phyloP scores from a whole-genome alignment of 2,797 vertebrate genomes.

The Benthosema pterotum region DNA sequence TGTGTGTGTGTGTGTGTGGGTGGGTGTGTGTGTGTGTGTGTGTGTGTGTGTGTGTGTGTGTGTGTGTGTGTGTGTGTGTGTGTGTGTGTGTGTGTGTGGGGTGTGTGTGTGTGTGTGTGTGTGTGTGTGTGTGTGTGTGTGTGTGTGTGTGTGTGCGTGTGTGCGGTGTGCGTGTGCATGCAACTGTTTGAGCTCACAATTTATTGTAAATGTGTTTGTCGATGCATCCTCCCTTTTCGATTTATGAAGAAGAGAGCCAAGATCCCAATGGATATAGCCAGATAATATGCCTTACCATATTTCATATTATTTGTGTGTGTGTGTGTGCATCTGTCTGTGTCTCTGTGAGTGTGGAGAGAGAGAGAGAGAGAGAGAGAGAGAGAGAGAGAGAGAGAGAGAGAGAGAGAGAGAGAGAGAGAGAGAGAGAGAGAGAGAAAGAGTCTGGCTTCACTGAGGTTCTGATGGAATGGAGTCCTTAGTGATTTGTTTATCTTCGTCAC shows the following conservation, averaged over 20 bases:
- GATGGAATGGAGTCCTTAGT: constrained; percentile 45
- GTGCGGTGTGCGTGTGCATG: too few relatives aligned
- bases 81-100: not conserved
- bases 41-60: constrained; percentile 6
- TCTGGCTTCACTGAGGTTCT: constrained; percentile 32
- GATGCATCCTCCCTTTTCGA: not conserved
- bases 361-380: too few relatives aligned
- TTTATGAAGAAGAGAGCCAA: not conserved
- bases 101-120: constrained; percentile 4
- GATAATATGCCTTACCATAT: constrained; percentile 1
- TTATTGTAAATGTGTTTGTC: not conserved
- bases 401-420: too few relatives aligned
- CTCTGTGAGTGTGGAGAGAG: not conserved
- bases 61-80: not conserved
- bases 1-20: constrained; percentile 4
- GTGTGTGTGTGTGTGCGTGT: not conserved
- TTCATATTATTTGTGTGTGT: not conserved
- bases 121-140: not conserved
- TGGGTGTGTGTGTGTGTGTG: not conserved
- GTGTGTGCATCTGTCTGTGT: not conserved
- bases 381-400: too few relatives aligned
- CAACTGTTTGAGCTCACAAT: not conserved
- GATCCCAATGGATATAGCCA: constrained; percentile 4
- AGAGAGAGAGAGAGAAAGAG: too few relatives aligned
- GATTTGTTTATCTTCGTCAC: constrained; percentile 59